Base-by-base conservation (phyloP, 2,797 vertebrate genomes). In the Poeciliopsis presidionis region DNA sequence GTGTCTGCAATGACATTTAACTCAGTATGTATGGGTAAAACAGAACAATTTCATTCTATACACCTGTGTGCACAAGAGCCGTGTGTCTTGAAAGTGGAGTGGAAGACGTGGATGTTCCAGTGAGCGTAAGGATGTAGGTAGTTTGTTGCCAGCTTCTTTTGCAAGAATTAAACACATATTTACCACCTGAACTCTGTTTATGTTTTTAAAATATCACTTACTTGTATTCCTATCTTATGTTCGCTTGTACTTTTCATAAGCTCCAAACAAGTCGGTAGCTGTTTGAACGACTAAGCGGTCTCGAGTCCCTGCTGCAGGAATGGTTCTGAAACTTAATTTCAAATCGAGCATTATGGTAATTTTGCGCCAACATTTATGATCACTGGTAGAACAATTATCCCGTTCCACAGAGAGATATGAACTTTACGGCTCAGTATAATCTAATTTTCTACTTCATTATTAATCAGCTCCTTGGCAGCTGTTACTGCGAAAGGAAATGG, bases 401-500 rank as follows among this genome's bases (percentile, higher is more conserved):
- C 45, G 84, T 84, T 78, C 90, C 87, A 79, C 81, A 49, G 90
- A 91, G 93, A 83, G 74, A 78, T 81, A 84, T 93, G 85, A 90
- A 91, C 77, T 78, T 92, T 93, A 93, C 85, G 88, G 88, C 76
- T 90, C 79, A 85, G 80, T 76, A 86, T 91, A 88, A 88, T 92
- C 87, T 87, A 46, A 88, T 94, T 87, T 91, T 83, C 90, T 86
- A 76, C 78, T 94, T 88, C 84, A 92, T 94, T 91, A 93, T 93
- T 92, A 91, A 93, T 94, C 69, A 84, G 76, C 74, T 91, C 49
- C 87, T 86, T 49, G 0, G 80, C 91, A 92, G 87, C 87, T 90
- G 87, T 85, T 84, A 80, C 88, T 86, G 83, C 41, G 80, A 78
- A 77, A 80, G 79, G 65, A 84, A 82, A 89, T 73, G 72, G 75